Evolutionary conservation across 2,888 invertebrate genomes (phyloP).

Genomic region (Isotomurus palustris): DNA sequence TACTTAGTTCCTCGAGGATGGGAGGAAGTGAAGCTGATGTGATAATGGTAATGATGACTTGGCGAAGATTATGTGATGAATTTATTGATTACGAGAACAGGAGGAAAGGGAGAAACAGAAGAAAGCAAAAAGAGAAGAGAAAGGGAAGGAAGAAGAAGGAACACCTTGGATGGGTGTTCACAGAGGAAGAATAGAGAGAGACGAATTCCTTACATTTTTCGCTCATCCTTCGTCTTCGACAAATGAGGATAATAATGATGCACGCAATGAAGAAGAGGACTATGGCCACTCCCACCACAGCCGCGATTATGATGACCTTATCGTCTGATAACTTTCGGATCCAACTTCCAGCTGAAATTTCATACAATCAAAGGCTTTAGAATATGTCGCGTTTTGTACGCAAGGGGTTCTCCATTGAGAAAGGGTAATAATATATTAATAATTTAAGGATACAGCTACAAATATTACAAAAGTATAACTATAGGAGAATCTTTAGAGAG

Average conservation of each 20-base stretch:
- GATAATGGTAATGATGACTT: constrained; percentile 8
- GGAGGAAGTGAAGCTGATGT: no score
- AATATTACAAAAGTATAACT: no score
- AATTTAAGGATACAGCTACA: no score
- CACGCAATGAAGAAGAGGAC: constrained; percentile 72
- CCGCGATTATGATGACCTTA: constrained; percentile 68
- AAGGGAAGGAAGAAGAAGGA: constrained; percentile 5
- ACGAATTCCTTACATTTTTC: constrained; percentile 69
- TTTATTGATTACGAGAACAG: constrained; percentile 4
- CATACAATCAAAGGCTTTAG: no score
- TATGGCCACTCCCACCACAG: constrained; percentile 64
- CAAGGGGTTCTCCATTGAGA: no score
- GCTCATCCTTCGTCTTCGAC: constrained; percentile 72
- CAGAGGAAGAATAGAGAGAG: neutral
- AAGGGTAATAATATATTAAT: no score
- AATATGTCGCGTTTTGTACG: no score
- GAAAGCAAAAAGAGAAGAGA: neutral
- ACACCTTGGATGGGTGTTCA: neutral
- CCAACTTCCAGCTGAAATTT: constrained; percentile 73
- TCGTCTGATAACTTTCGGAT: constrained; percentile 66
- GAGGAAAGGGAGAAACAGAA: neutral
- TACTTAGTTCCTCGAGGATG: no score
- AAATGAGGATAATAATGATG: constrained; percentile 78
- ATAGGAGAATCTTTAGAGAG: no score
- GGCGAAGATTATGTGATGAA: constrained; percentile 7